phyloP scores from a whole-genome alignment of 2,797 vertebrate species.

The Galaxias olidus region DNA sequence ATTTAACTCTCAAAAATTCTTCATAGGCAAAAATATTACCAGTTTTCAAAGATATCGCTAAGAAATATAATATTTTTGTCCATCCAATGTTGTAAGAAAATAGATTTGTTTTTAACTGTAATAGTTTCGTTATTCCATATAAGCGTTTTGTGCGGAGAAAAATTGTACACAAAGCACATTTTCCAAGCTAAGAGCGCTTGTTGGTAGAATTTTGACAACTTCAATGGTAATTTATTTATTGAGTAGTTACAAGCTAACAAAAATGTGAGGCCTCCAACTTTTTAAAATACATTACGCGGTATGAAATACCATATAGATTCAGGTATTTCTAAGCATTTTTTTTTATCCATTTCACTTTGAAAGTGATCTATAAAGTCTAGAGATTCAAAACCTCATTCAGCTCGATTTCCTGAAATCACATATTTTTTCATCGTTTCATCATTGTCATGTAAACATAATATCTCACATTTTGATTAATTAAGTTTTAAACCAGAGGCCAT shows the following conservation, averaged over 20 bases:
- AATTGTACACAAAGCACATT: slow-evolving; percentile 4
- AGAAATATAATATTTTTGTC: not conserved
- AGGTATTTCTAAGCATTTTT: not conserved
- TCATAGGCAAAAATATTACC: not conserved
- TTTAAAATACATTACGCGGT: slow-evolving; percentile 1
- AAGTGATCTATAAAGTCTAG: not conserved
- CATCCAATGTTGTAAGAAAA: not conserved
- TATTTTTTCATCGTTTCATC: slow-evolving; percentile 3
- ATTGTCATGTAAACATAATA: too few relatives aligned
- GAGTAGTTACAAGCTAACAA: not conserved
- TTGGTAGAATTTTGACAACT: not conserved
- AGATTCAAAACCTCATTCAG: slow-evolving; percentile 13
- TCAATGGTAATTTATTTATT: not conserved
- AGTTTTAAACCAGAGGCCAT: too few relatives aligned
- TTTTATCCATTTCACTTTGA: slow-evolving; percentile 7
- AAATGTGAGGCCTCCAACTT: slow-evolving; percentile 2
- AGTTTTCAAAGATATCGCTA: not conserved
- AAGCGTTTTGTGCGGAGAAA: slow-evolving; percentile 3
- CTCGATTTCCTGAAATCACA: not conserved
- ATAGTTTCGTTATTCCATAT: not conserved
- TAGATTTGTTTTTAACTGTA: not conserved
- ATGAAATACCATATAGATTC: slow-evolving; percentile 15
- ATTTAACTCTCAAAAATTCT: not conserved
- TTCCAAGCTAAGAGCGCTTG: slow-evolving; percentile 5
- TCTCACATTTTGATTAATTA: too few relatives aligned